Base-by-base conservation (phyloP, 2,888 invertebrate species). In the Deilephila elpenor region DNA sequence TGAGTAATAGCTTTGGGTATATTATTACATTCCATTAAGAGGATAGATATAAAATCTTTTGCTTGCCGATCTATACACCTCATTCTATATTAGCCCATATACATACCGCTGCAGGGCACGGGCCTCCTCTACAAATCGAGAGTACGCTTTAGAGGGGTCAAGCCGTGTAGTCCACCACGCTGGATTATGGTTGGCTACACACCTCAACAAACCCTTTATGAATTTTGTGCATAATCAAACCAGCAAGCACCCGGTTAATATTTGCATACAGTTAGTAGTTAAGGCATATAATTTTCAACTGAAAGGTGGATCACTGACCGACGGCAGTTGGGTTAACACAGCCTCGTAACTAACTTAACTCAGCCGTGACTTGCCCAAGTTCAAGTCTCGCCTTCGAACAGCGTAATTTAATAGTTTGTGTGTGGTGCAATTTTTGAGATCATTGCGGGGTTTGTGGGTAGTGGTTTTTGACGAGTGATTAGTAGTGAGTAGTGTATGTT, bases 351-450 rank as follows among this genome's bases (percentile, higher is more conserved):
- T 82, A 84, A 86, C 81, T 86, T 86, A 82, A 81, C 79, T 75
- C 79, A 81, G 80, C 79, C 79, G 74, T 79, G 83, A 82, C 83
- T 82, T 86, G 82, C 82, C 78, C 83, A 76, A 84, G 82, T 83
- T 83, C 79, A 83, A 78, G 75, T 75, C 75, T 75, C 79, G 80
- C 79, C 83, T 82, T 82, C 78, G 75, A 75, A 75, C 75, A 76
- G 75, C 75, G 82, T 84, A 83, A 87, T 85, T 86, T 86, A 84
- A 86, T 86, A 86, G 83, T 78, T 82, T 71, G 72, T 71, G 73
- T 53, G 75, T 75, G 81, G 82, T 76, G 7, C 56, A 83, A 83
- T 78, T 75, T 62, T 37, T 34, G 64, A 70, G 44, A 37, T 37
- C 20, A 37, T 59, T 3, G 67, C 70, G 60, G 59, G 19, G 56